phyloP scores from a whole-genome alignment of 2,113 vertebrate genomes.

The Anthoscopus minutus region DNA sequence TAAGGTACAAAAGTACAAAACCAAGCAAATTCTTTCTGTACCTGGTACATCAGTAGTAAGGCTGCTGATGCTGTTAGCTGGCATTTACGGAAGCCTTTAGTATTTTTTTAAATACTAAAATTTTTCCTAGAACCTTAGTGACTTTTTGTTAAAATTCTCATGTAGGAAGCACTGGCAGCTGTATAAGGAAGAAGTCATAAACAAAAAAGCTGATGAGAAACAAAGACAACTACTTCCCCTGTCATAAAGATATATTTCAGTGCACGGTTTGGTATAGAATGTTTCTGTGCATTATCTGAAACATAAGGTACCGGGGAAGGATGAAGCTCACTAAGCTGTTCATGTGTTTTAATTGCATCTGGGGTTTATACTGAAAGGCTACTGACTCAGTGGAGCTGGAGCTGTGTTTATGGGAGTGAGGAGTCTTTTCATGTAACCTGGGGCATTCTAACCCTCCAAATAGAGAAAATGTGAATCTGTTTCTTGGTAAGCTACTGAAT shows the following conservation, averaged over 20 bases:
- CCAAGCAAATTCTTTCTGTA: neutral
- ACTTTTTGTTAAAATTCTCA: neutral
- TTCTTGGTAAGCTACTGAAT: neutral
- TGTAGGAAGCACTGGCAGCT: neutral
- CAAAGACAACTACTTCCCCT: neutral
- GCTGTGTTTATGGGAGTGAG: neutral
- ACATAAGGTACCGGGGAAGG: neutral
- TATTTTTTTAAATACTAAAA: neutral
- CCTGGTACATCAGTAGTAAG: neutral
- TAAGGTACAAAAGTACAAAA: neutral
- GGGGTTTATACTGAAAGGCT: neutral
- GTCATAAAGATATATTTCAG: neutral
- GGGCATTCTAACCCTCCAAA: neutral
- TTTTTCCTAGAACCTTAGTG: neutral
- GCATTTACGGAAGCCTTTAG: neutral
- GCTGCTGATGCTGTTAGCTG: neutral
- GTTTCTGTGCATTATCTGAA: neutral
- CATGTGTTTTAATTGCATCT: neutral
- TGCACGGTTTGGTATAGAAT: neutral
- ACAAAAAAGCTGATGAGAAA: neutral
- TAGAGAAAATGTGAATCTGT: neutral
- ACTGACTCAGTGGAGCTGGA: neutral
- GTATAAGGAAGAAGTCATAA: neutral
- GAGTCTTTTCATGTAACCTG: neutral
- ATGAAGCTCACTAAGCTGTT: neutral